phyloP scores from a whole-genome alignment of 2,888 invertebrate genomes.

The Caenorhabditis sp. region DNA sequence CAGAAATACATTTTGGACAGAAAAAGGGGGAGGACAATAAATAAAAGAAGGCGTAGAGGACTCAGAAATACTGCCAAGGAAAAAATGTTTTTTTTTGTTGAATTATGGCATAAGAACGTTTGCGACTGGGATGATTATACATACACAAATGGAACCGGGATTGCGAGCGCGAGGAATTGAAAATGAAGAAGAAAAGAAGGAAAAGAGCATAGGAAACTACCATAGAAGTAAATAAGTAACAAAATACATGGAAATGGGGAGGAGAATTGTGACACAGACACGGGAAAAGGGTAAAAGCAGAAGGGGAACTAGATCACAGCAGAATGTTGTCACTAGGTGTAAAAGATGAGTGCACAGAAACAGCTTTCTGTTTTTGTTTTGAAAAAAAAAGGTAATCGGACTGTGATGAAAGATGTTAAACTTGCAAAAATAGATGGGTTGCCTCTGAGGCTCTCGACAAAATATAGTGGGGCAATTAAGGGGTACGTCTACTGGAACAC shows the following conservation, averaged over 20 bases:
- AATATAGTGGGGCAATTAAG: constrained; percentile 1
- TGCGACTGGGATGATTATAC: neutral
- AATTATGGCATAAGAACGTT: constrained; percentile 37
- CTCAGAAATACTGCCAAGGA: constrained; percentile 24
- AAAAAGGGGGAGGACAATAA: neutral
- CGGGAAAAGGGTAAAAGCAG: constrained; percentile 22
- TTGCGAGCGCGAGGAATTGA: constrained; percentile 13
- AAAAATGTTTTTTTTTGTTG: constrained; percentile 10
- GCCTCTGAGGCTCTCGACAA: constrained; percentile 49
- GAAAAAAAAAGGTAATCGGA: constrained; percentile 16
- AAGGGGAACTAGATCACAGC: constrained; percentile 49
- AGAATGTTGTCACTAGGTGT: constrained; percentile 49
- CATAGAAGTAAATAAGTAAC: neutral
- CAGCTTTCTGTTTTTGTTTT: neutral
- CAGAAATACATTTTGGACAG: neutral
- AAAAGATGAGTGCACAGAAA: neutral
- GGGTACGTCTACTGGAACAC: neutral
- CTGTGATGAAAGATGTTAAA: constrained; percentile 44
- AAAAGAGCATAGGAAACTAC: neutral
- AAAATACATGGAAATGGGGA: constrained; percentile 29
- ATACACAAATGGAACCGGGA: constrained; percentile 6
- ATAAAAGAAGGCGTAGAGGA: constrained; percentile 21
- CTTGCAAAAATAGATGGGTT: constrained; percentile 15
- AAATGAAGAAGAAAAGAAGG: neutral
- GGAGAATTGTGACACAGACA: constrained; percentile 18